Conservation (phyloP, 2,797 vertebrate species). For the Manis crassicaudata region DNA sequence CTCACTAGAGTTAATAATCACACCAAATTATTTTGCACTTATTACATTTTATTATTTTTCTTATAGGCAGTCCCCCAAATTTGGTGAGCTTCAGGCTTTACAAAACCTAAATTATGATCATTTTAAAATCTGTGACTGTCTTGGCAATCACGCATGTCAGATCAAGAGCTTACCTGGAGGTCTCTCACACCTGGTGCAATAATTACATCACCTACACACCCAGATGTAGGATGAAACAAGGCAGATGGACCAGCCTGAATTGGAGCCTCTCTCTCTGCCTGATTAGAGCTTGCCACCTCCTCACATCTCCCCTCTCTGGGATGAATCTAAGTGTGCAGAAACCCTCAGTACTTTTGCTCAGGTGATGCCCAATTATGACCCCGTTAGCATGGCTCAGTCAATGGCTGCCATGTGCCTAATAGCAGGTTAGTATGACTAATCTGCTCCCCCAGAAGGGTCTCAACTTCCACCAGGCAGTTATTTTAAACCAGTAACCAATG, state of each 20-base stretch:
- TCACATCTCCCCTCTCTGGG: neutral
- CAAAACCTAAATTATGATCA: neutral
- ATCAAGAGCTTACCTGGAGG: neutral
- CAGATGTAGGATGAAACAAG: neutral
- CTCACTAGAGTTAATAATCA: neutral
- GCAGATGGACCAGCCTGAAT: too few relatives aligned
- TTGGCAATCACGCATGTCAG: neutral
- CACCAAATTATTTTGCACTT: neutral
- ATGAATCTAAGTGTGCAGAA: neutral
- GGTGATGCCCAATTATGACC: neutral
- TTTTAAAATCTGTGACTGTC: neutral
- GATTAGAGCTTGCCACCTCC: neutral
- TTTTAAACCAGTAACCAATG: neutral
- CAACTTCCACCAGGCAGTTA: neutral
- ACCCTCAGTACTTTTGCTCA: neutral
- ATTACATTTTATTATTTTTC: neutral
- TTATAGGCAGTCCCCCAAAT: neutral
- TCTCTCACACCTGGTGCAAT: neutral
- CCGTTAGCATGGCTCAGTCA: too few relatives aligned
- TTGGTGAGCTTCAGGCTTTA: neutral
- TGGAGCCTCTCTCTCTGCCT: too few relatives aligned
- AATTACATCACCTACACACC: neutral
- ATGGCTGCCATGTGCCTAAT: accelerated
- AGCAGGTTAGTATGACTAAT: neutral
- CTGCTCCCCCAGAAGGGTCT: neutral